Evolutionary conservation across 2,797 vertebrate genomes (phyloP), one percentile per base, ranked within the genome.

Genomic region (Octomys mimax): DNA sequence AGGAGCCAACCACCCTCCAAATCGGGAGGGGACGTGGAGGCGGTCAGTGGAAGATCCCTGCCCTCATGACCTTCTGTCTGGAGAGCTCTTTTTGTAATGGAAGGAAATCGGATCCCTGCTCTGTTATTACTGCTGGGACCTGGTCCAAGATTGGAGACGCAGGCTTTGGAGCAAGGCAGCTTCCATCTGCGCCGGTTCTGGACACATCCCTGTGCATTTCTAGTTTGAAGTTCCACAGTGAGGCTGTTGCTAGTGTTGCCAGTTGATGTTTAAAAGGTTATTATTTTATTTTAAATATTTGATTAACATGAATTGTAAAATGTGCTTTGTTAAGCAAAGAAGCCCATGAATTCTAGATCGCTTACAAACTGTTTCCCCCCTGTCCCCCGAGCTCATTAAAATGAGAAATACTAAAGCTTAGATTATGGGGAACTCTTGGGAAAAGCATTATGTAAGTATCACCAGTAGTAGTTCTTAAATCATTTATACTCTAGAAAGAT

Each of bases 221-320:
- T 78, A 52, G 22, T 87, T 92, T 93, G 87, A 82, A 77, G 96
- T 73, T 94, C 78, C 33, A 83, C 57, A 64, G 7, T 52, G 39
- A 84, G 87, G 64, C 84, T 82, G 73, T 93, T 89, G 87, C 75
- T 79, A 93, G 49, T 82, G 80, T 92, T 87, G 87, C 81, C 81
- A 95, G 54, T 94, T 93, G 62, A 71, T 71, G 49, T 94, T 95
- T 85, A 93, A 94, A 95, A 88, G 85, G 78, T 90, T 95, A 71
- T 90, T 91, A 79, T 93, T 94, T 77, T 93, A 87, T 89, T 82
- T 96, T 96, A 93, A 96, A 95, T 95, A 93, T 97, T 95, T 92
- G 90, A 97, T 95, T 92, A 88, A 78, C n/a, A 59, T 70, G 57
- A 73, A 94, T 85, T 85, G n/a, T 96, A 90, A 97, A 96, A 57